These are phyloP conservation scores for Zygaena filipendulae DNA, from an alignment of 2,888 invertebrate genomes.

Conservation along the genomic window DNA sequence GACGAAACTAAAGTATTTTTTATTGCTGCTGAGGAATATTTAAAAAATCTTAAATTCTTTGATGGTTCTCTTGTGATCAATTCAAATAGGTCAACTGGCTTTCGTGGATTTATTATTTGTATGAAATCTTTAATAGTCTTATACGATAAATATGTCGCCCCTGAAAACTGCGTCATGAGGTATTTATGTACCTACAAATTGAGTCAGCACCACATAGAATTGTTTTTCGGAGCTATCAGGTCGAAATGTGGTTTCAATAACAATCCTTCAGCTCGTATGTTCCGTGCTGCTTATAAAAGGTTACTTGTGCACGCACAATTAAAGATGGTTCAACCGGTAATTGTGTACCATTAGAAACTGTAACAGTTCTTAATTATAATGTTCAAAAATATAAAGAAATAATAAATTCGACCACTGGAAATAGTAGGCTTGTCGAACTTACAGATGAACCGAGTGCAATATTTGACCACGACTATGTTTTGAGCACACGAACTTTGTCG, in stretches of 20 bases:
- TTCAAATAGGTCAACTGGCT: constrained; percentile 6
- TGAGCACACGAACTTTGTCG: not conserved
- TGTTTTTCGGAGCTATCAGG: constrained; percentile 13
- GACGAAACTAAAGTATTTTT: constrained; percentile 1
- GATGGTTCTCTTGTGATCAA: constrained; percentile 1
- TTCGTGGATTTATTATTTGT: constrained; percentile 7
- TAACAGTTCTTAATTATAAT: constrained; percentile 9
- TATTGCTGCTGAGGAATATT: constrained; percentile 1
- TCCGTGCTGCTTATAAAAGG: constrained; percentile 11
- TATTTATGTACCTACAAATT: constrained; percentile 11
- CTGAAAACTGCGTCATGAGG: constrained; percentile 1
- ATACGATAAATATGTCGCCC: not conserved
- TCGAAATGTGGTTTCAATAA: constrained; percentile 12
- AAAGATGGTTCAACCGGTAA: constrained; percentile 10
- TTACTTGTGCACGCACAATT: constrained; percentile 12
- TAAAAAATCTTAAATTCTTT: constrained; percentile 2
- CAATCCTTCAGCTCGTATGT: constrained; percentile 11
- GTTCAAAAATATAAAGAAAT: not conserved
- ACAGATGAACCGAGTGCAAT: not conserved
- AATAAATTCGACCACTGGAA: constrained; percentile 4
- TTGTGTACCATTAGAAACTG: constrained; percentile 9
- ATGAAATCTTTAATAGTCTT: constrained; percentile 5
- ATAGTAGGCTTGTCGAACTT: constrained; percentile 1
- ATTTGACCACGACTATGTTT: constrained; percentile 4
- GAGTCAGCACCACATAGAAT: constrained; percentile 7